These are phyloP conservation scores for Psophia crepitans DNA, from an alignment of 2,113 vertebrate genomes.

Conservation along the genomic window DNA sequence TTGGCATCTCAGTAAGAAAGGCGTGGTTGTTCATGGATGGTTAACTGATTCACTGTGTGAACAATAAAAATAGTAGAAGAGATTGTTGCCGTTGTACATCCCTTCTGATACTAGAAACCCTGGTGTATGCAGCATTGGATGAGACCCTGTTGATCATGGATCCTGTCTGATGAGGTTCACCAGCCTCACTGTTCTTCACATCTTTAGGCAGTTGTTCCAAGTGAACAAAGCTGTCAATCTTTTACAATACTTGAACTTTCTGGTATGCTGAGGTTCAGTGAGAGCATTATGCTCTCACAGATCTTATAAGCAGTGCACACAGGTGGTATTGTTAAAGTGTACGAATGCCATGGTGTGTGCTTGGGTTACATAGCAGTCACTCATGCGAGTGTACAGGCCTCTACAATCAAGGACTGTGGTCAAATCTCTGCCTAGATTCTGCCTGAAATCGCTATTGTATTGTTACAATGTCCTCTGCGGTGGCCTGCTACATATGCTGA, in stretches of 20 bases:
- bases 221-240: neutral
- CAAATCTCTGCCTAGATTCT: neutral
- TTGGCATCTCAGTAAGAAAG: neutral
- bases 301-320: neutral
- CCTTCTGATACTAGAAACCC: neutral
- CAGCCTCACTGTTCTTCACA: neutral
- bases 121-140: neutral
- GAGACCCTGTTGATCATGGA: accelerated
- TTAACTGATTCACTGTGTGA: neutral
- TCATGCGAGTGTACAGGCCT: neutral
- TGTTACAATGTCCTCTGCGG: accelerated
- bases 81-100: accelerated
- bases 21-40: neutral
- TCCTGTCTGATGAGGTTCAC: neutral
- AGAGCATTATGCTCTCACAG: neutral
- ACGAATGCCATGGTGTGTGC: accelerated
- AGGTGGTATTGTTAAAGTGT: neutral
- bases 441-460: neutral
- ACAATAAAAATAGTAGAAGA: neutral
- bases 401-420: neutral
- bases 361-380: neutral
- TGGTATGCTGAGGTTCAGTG: neutral
- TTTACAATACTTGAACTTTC: neutral
- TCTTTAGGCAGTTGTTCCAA: neutral
- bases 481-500: accelerated